Evolutionary conservation across 2,797 vertebrate genomes (phyloP), one percentile per base, ranked within the genome.

Genomic region (Hyperoplus lanceolatus): DNA sequence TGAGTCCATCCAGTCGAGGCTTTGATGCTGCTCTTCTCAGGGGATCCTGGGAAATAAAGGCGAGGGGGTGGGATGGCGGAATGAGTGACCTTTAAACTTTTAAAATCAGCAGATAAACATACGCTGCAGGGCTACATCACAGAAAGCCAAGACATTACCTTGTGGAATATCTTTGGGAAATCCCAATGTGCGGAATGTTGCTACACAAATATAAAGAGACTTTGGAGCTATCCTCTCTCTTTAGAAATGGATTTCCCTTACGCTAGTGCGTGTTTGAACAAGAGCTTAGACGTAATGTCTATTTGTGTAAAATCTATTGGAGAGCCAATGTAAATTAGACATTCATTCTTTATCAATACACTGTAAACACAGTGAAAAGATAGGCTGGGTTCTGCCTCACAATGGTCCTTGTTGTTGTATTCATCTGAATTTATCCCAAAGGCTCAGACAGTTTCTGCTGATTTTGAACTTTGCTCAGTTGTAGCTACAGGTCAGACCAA

Each of bases 1-100:
- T 89, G 81, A 88, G 70, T 54, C 58, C 73, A 86, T 87, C 68
- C 71, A 61, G 56, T 64, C 73, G n/a, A 70, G 36, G 68, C 84
- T 91, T 90, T 87, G 84, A 88, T 87, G 83, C 77, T 58, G 70
- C 50, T 75, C 62, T 42, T 57, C 77, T 81, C 72, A 8, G 50
- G 64, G 76, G 75, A 73, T 64, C 59, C 16, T 73, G 75, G 70
- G 69, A 79, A 85, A 85, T 77, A 57, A 75, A 58, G 64, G 46
- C 21, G 43, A 63, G 69, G 53, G 38, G 75, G 56, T 38, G 55
- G 77, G 55, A 57, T 10, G 8, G 38, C 3, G 8, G 46, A 8
- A 36, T 72, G 46, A 8, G 21, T 72, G 75, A 85, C 77, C 81
- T 84, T 80, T 89, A 45, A 82, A 77, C 87, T 65, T 63, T 70